These are phyloP conservation scores for Philopotamus ludificatus DNA, from an alignment of 1,140 invertebrate genomes.

Conservation along the genomic window DNA sequence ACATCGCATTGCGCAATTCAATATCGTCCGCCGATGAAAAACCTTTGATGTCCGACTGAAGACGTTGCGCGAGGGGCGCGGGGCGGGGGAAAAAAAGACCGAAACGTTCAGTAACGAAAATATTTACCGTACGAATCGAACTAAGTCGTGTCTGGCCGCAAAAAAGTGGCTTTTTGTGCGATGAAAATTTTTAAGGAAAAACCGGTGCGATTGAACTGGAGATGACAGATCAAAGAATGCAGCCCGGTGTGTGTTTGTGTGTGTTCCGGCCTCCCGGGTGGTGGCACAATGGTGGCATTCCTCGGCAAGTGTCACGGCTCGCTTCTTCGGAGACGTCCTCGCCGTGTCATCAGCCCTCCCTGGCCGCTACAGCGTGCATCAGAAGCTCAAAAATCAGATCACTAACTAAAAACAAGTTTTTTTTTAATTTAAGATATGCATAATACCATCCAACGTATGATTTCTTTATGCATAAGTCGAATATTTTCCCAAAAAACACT, in stretches of 20 bases:
- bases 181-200: not conserved
- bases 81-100: not conserved
- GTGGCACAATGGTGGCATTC: conserved; percentile 12
- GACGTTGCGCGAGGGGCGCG: too few species aligned
- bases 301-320: conserved; percentile 20
- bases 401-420: not conserved
- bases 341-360: conserved; percentile 2
- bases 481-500: not conserved
- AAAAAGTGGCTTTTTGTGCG: not conserved
- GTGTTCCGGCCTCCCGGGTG: not conserved
- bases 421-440: not conserved
- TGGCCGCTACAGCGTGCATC: not conserved
- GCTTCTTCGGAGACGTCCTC: conserved; percentile 11
- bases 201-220: not conserved
- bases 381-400: not conserved
- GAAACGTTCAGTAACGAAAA: not conserved
- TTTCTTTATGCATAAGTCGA: not conserved
- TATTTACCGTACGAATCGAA: conserved; percentile 1
- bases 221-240: not conserved
- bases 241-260: not conserved
- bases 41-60: too few species aligned
- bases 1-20: too few species aligned
- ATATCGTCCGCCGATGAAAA: too few species aligned
- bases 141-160: not conserved
- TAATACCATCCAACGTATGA: not conserved